Base-by-base conservation (phyloP, 2,797 vertebrate genomes). In the Psittacula echo region DNA sequence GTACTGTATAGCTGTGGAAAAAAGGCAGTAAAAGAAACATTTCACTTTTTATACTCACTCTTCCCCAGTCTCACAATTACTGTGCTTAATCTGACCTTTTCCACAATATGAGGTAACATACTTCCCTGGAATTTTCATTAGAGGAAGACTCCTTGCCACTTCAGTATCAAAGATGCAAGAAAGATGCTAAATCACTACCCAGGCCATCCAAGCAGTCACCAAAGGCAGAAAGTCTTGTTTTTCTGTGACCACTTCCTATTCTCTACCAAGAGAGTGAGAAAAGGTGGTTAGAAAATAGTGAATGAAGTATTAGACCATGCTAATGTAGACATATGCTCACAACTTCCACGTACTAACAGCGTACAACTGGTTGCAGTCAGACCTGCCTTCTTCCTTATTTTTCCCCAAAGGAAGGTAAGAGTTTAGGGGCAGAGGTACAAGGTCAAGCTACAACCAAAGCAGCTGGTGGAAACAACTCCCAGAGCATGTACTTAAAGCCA, bases 41-140 rank as follows among this genome's bases (percentile, higher is more conserved):
- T 67, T 66, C n/a, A 30, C 51, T 79, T 75, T 7, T 24, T 77
- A 51, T 24, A 34, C 9, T 48, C 2, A 0, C 4, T 94, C 48
- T 76, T 62, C 13, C 41, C 39, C 58, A 27, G 54, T 14, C 53
- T 61, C 10, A 42, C n/a, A 22, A 39, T 34, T 50, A 26, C 9
- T 83, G 80, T 44, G 53, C 41, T 83, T 48, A 68, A 85, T 32
- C 58, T 29, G 24, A 62, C 15, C 39, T 71, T 47, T 26, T 41
- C 51, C 56, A 67, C 21, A 22, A 26, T 2, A 56, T 0, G 1
- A 78, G 72, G 56, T 56, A 79, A 58, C 4, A 0, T 7, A 44
- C 34, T 89, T 67, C 75, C 50, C 44, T 26, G 8, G 48, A 62
- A 58, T 44, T 70, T 56, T 30, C 48, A n/a, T 32, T n/a, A 39